These are phyloP conservation scores for Hypolimnas misippus DNA, from an alignment of 2,888 invertebrate genomes.

Conservation along the genomic window DNA sequence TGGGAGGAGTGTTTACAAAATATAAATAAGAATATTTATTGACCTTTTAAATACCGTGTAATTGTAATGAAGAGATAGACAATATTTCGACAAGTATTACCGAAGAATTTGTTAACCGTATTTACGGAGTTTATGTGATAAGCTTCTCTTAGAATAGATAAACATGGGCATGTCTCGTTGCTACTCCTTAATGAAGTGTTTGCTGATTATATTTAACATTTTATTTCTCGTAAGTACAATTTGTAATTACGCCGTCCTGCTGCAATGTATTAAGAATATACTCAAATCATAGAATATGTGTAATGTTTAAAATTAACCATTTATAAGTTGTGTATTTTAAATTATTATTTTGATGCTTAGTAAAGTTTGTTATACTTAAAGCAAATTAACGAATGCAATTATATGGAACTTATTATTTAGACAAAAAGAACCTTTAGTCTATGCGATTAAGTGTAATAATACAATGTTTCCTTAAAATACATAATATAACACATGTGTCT, in stretches of 20 bases:
- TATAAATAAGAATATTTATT: slow-evolving; percentile 25
- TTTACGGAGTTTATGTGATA: neutral
- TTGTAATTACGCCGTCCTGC: neutral
- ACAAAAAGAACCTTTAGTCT: too few species aligned
- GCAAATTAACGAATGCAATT: too few species aligned
- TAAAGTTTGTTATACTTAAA: too few species aligned
- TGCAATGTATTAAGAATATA: neutral
- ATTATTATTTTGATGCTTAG: too few species aligned
- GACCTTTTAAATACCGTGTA: neutral
- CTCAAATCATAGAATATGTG: neutral
- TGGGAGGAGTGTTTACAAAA: slow-evolving; percentile 36
- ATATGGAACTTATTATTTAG: too few species aligned
- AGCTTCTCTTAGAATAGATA: slow-evolving; percentile 16
- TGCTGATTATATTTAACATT: slow-evolving; percentile 88
- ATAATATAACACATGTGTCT: too few species aligned
- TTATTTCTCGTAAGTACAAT: slow-evolving; percentile 88
- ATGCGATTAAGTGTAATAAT: too few species aligned
- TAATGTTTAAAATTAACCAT: neutral
- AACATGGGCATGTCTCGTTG: slow-evolving; percentile 88
- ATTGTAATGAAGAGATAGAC: neutral
- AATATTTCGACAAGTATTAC: neutral
- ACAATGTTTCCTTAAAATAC: too few species aligned
- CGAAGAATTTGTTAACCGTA: neutral
- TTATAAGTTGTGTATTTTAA: neutral
- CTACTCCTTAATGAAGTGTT: slow-evolving; percentile 88